phyloP scores from a whole-genome alignment of 1,140 invertebrate species.

The Meteorus sp. region DNA sequence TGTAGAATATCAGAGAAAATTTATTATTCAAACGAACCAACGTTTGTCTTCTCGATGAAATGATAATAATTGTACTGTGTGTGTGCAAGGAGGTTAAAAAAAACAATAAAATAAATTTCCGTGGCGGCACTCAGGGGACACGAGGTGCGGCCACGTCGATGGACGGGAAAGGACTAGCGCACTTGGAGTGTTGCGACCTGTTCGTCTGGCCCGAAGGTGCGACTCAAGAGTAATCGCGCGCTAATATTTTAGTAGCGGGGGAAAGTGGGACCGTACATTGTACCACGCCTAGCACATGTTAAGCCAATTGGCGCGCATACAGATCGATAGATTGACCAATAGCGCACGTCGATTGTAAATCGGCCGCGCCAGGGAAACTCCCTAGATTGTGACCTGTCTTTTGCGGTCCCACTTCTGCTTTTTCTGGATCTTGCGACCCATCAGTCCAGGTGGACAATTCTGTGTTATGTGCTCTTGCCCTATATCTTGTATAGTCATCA shows the following conservation, averaged over 20 bases:
- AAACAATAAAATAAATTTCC: conserved; percentile 17
- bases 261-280: neutral
- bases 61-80: neutral
- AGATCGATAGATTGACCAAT: neutral
- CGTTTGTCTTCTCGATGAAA: neutral
- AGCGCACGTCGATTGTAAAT: too few relatives aligned
- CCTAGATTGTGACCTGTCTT: too few relatives aligned
- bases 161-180: conserved; percentile 56
- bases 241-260: conserved; percentile 14
- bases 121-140: conserved; percentile 31
- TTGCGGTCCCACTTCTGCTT: too few relatives aligned
- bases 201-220: conserved; percentile 42
- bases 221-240: conserved; percentile 1
- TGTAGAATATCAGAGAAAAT: too few relatives aligned
- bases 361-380: too few relatives aligned
- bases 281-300: neutral
- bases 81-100: neutral
- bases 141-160: conserved; percentile 53
- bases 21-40: too few relatives aligned
- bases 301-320: neutral
- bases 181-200: conserved; percentile 44
- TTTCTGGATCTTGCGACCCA: too few relatives aligned
- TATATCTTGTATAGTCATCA: too few relatives aligned
- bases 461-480: too few relatives aligned
- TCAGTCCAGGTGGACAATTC: too few relatives aligned